These are phyloP conservation scores for Cacoxenus indagator DNA, from an alignment of 2,888 invertebrate species.

Conservation along the genomic window DNA sequence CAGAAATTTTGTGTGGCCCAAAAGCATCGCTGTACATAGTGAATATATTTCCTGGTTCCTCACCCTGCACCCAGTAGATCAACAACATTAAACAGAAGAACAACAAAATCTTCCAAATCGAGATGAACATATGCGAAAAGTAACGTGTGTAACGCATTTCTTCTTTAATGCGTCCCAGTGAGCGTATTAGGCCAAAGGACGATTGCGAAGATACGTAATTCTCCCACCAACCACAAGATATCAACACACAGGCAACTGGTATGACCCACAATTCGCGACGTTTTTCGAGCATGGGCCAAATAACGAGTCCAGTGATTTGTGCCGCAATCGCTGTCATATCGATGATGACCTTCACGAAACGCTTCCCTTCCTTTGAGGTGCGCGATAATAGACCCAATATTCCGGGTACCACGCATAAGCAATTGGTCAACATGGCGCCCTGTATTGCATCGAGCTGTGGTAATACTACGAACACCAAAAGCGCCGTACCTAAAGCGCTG, in stretches of 20 bases:
- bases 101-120: constrained; percentile 89
- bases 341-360: constrained; percentile 82
- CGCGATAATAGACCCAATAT: constrained; percentile 82
- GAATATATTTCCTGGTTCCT: constrained; percentile 84
- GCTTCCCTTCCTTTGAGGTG: constrained; percentile 84
- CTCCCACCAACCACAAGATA: constrained; percentile 98
- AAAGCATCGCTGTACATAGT: constrained; percentile 82
- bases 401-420: constrained; percentile 89
- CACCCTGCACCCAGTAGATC: constrained; percentile 81
- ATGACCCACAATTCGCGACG: constrained; percentile 86
- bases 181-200: constrained; percentile 80
- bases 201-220: constrained; percentile 93
- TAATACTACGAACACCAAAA: constrained; percentile 89
- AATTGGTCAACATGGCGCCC: constrained; percentile 96
- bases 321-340: constrained; percentile 89
- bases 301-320: constrained; percentile 91
- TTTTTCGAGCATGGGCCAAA: constrained; percentile 89
- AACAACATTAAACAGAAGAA: constrained; percentile 84
- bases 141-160: constrained; percentile 85
- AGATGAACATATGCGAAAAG: constrained; percentile 90
- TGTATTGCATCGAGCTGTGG: constrained; percentile 95
- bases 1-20: constrained; percentile 82
- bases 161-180: constrained; percentile 83
- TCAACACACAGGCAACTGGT: constrained; percentile 85
- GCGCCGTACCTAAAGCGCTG: constrained; percentile 87